These are phyloP conservation scores for Dryoscopus gambensis DNA, from an alignment of 2,113 vertebrate genomes.

Conservation along the genomic window DNA sequence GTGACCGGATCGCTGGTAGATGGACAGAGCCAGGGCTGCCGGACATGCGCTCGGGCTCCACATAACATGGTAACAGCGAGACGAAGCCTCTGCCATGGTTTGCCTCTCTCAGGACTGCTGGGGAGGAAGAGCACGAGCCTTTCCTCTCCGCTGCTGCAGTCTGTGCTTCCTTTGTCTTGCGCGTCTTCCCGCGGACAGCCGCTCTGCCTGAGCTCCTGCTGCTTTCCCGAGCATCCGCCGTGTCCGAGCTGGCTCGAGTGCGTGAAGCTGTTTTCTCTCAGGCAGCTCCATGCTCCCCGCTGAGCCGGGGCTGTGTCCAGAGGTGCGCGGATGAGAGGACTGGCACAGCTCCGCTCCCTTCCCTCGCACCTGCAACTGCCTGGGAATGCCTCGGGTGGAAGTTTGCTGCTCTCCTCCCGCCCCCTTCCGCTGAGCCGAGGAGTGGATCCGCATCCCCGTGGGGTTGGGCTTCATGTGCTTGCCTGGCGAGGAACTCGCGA, in stretches of 20 bases:
- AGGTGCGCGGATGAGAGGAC: conserved; percentile 28
- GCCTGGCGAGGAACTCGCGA: conserved; percentile 8
- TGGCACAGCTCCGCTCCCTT: neutral
- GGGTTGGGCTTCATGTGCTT: conserved; percentile 19
- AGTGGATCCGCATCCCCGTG: conserved; percentile 16
- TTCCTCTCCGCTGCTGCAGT: conserved; percentile 55
- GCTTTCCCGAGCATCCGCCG: conserved; percentile 5
- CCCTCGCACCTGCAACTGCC: conserved; percentile 22
- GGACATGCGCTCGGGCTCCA: neutral
- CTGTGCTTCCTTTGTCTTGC: conserved; percentile 71
- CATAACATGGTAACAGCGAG: neutral
- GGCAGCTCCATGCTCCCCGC: conserved; percentile 36
- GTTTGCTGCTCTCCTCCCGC: conserved; percentile 30
- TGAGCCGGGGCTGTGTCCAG: neutral
- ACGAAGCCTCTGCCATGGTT: conserved; percentile 63
- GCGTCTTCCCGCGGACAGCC: conserved; percentile 65
- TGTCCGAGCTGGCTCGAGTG: conserved; percentile 60
- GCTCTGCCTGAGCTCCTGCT: conserved; percentile 44
- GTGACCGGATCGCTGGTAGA: neutral
- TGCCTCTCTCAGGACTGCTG: conserved; percentile 78
- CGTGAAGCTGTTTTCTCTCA: conserved; percentile 63
- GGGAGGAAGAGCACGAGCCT: conserved; percentile 74
- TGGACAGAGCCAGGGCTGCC: neutral
- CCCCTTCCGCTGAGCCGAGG: conserved; percentile 43
- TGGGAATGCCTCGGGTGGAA: conserved; percentile 25